Evolutionary conservation across 1,140 invertebrate genomes (phyloP), one percentile per base, ranked within the genome.

Genomic region (Eciton burchellii): DNA sequence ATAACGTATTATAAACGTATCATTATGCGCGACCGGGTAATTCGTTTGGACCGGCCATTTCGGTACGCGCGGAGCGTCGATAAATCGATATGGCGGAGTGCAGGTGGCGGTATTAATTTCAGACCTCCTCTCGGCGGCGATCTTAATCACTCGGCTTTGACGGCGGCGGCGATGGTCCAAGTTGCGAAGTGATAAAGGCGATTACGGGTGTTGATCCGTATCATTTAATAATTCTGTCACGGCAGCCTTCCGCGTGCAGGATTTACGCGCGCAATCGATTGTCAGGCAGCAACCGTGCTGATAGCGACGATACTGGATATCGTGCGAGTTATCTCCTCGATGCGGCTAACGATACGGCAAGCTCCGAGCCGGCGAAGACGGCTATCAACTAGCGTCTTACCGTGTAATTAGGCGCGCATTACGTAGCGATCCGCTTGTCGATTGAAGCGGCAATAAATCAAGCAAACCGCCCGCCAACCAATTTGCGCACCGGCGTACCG

Each of bases 31-130:
- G 84, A 77, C 83, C 35, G 6, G 2, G 6, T 35, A 35, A n/a
- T n/a, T n/a, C n/a, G n/a, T 87, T 86, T 87, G 74, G 84, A 87
- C 86, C 72, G 66, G 57, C 49, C 59, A 83, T 84, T 87, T 85
- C 82, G 85, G 45, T 85, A 68, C 71, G 79, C 66, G 56, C 84
- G 70, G 54, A 84, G 68, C 62, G 56, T 71, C 84, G 65, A 76
- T 84, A 84, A 86, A 76, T 86, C 85, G 86, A 77, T 71, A 77
- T 47, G 65, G 65, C 45, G 65, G 63, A 45, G 16, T 77, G 68
- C 84, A 82, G 72, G 71, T 83, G 65, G 9, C 49, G 60, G 16
- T 66, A 74, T 70, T 83, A 88, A 84, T 88, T 77, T 88, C 65
- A 65, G 77, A 19, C 54, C 43, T 52, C 54, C 43, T 52, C 45